Conservation (phyloP, 2,113 vertebrate species). For the Otocyon megalotis region DNA sequence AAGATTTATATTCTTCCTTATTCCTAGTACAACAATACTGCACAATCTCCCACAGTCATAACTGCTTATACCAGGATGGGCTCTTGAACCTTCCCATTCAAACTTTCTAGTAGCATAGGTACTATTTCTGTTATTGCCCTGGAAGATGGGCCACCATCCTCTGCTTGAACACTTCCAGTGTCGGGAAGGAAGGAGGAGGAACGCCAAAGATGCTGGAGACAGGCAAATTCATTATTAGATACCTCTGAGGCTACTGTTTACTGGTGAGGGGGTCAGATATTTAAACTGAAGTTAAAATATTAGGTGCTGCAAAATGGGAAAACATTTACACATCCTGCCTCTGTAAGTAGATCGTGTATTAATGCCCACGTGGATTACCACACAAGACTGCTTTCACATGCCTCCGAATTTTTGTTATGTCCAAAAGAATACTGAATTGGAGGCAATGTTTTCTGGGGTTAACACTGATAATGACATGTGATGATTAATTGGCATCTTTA, state of each 20-base stretch:
- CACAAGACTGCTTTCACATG: not conserved
- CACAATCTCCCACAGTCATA: not conserved
- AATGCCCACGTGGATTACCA: not conserved
- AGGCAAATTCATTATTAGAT: not conserved
- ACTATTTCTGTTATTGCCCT: not conserved
- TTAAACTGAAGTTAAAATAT: not conserved
- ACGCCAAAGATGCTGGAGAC: not conserved
- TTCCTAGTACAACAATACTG: not conserved
- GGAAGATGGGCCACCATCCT: not conserved
- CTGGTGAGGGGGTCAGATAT: not conserved
- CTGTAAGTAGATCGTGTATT: not conserved
- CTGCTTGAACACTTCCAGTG: not conserved
- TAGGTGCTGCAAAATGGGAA: not conserved
- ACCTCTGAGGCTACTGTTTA: not conserved
- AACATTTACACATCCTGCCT: not conserved
- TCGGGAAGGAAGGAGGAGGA: not conserved
- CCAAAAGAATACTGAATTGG: not conserved
- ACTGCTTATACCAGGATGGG: not conserved
- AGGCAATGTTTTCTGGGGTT: not conserved
- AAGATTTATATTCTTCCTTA: conserved; percentile 48
- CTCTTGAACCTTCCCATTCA: not conserved
- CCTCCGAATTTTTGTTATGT: not conserved
- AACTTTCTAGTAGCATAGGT: not conserved
- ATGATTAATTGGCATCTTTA: not conserved
- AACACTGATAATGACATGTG: not conserved